phyloP scores from a whole-genome alignment of 1,140 invertebrate genomes.

The Saccostrea cuccullata region DNA sequence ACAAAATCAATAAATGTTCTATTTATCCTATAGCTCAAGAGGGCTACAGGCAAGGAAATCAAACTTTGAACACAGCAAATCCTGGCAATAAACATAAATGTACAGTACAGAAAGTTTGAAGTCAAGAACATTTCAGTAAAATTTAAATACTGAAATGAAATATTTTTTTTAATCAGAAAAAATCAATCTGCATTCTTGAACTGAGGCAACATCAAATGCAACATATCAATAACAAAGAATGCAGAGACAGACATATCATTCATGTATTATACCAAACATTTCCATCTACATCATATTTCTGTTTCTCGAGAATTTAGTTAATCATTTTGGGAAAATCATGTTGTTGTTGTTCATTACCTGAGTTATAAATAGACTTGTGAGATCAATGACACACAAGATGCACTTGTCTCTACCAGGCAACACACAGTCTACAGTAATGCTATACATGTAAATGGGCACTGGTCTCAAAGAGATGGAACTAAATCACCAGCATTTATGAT shows the following conservation, averaged over 20 bases:
- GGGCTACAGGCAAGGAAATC: conserved; percentile 19
- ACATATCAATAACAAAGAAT: not conserved
- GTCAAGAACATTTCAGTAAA: no score
- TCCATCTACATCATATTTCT: no score
- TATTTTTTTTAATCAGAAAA: not conserved
- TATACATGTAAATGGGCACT: not conserved
- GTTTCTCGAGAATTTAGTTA: no score
- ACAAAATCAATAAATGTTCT: no score
- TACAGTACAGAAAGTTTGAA: not conserved
- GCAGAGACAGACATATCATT: not conserved
- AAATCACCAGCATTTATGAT: not conserved
- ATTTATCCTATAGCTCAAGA: not conserved
- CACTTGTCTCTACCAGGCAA: not conserved
- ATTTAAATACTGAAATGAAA: no score
- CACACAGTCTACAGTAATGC: not conserved
- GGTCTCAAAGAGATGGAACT: not conserved
- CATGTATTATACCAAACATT: no score
- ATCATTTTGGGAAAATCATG: no score
- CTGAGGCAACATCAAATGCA: not conserved
- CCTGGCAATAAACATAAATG: not conserved
- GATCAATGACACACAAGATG: conserved; percentile 6
- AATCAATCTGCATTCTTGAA: not conserved
- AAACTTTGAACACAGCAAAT: conserved; percentile 17
- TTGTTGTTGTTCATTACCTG: not conserved
- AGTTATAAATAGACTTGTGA: not conserved